phyloP scores from a whole-genome alignment of 2,888 invertebrate genomes.

The Euclidia mi region DNA sequence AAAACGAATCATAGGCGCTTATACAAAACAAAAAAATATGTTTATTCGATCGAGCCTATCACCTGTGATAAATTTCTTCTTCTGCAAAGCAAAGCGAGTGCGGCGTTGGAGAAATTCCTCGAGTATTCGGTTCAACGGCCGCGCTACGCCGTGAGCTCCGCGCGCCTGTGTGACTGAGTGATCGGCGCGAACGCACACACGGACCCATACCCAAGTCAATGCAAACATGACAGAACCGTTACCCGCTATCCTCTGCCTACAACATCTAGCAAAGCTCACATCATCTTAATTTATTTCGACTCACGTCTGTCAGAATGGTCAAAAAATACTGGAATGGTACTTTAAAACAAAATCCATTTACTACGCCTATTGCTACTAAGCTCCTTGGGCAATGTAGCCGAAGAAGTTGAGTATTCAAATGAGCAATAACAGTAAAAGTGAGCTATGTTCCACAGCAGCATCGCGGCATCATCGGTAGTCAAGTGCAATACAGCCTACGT shows the following conservation, averaged over 20 bases:
- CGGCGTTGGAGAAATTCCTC: conserved; percentile 87
- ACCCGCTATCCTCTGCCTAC: conserved; percentile 77
- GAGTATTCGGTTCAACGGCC: conserved; percentile 89
- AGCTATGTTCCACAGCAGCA: conserved; percentile 34
- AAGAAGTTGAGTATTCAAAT: conserved; percentile 11
- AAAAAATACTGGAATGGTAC: not conserved
- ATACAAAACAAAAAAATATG: conserved; percentile 29
- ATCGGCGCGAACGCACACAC: conserved; percentile 81
- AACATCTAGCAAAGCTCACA: conserved; percentile 66
- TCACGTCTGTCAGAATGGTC: conserved; percentile 11
- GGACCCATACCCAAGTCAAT: conserved; percentile 73
- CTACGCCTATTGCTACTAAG: conserved; percentile 1
- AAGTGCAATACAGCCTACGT: conserved; percentile 66
- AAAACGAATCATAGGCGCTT: not conserved
- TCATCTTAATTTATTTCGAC: conserved; percentile 22
- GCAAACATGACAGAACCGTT: conserved; percentile 88
- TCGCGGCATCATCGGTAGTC: conserved; percentile 27
- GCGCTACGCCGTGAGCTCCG: conserved; percentile 78
- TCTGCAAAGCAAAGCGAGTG: conserved; percentile 77
- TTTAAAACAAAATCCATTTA: conserved; percentile 1
- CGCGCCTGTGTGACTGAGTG: conserved; percentile 77
- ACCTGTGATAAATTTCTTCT: conserved; percentile 79
- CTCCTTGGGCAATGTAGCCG: conserved; percentile 3
- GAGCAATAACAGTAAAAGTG: conserved; percentile 17
- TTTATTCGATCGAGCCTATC: conserved; percentile 52